Base-by-base conservation (phyloP, 1,140 invertebrate species). In the Lithobius niger region DNA sequence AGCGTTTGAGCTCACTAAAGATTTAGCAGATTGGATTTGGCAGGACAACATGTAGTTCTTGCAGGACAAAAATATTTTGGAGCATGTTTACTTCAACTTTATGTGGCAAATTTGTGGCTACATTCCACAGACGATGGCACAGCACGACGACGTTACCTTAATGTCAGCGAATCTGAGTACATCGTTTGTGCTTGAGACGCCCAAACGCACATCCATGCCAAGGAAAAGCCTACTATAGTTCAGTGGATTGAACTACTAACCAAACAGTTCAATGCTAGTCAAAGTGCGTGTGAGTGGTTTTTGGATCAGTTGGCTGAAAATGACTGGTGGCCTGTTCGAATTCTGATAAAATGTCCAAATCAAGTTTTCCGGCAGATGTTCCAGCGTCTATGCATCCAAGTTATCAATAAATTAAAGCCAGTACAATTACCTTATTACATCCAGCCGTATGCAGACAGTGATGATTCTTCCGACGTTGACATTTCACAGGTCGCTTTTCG, bases 201-300 rank as follows among this genome's bases (percentile, higher is more conserved):
- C 94, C n/a, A n/a, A n/a, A n/a, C n/a, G 0, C 89, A 94, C 61
- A 95, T 97, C 68, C 91, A 96, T 69, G 88, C 91, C 19, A 95
- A 95, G 71, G 92, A 97, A 71, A 95, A 95, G 79, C 90, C 91
- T 10, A 95, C 89, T 0, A 93, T 95, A 86, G 84, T 94, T 10
- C 88, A 93, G 58, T 96, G 91, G 91, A 89, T 95, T 24, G 92
- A 96, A 69, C 70, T 94, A 27, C 75, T 95, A 3, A 95, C 89
- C 1, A 95, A 95, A 67, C 90, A 94, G 67, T 93, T 95, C 64
- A 92, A 91, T 67, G 80, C 84, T 19, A 92, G 87, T n/a, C 80
- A 83, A 52, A 82, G 82, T 53, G 88, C 90, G 0, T 91, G 89
- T 60, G 86, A 92, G 66, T 91, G 90, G 83, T 93, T 96, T 64